Percentiles rank a stretch among this genome's conserved stretches.
phyloP scores from a whole-genome alignment of 2,113 vertebrate species.

The Triplophysa siluroides region DNA sequence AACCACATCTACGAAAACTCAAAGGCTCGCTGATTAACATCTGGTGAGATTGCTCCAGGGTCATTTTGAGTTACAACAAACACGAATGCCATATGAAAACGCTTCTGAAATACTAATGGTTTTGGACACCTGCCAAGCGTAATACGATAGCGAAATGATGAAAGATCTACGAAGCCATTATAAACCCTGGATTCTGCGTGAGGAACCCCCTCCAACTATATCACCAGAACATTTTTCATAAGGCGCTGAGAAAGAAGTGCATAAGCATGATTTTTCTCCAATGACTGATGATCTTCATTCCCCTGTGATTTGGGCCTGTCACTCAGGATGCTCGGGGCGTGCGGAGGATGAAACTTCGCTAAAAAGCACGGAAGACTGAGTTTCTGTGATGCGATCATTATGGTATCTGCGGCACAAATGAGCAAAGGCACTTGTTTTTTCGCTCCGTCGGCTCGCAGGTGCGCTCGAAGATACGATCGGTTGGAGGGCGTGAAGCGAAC shows the following conservation, averaged over 20 bases:
- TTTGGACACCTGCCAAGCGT: constrained; percentile 19
- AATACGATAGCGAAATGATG: constrained; percentile 13
- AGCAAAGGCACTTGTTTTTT: constrained; percentile 18
- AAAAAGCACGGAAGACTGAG: constrained; percentile 7
- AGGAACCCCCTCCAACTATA: constrained; percentile 17
- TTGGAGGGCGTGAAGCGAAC: constrained; percentile 34
- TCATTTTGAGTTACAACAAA: constrained; percentile 39
- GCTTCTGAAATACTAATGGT: constrained; percentile 11
- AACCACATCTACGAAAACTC: constrained; percentile 9
- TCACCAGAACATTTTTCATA: constrained; percentile 12
- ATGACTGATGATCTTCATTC: constrained; percentile 33
- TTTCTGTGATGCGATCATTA: constrained; percentile 39
- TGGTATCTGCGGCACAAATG: background rate
- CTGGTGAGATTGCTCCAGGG: constrained; percentile 12
- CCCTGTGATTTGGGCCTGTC: constrained; percentile 24
- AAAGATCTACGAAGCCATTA: constrained; percentile 10
- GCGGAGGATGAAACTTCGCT: constrained; percentile 18
- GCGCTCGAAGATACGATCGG: constrained; percentile 41
- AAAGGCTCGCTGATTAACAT: constrained; percentile 34
- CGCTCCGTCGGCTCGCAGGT: constrained; percentile 40
- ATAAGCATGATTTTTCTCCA: constrained; percentile 13
- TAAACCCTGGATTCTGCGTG: background rate
- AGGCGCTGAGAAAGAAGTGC: background rate
- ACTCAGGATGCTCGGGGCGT: constrained; percentile 8
- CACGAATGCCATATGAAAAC: background rate